phyloP scores from a whole-genome alignment of 2,888 invertebrate genomes.

The Cantharis lateralis region DNA sequence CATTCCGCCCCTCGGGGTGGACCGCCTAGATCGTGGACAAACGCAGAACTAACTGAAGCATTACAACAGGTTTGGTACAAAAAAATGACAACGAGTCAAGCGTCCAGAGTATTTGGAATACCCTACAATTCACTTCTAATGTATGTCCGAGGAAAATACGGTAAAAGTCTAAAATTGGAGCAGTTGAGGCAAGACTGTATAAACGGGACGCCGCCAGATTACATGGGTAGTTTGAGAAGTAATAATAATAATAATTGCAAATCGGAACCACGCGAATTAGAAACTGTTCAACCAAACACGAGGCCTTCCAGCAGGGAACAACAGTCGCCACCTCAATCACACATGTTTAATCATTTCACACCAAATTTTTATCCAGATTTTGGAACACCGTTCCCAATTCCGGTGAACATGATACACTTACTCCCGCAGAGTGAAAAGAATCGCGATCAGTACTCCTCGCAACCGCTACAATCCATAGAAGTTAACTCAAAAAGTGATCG shows the following conservation, averaged over 20 bases:
- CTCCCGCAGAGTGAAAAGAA: constrained; percentile 80
- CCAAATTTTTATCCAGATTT: constrained; percentile 86
- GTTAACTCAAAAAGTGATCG: constrained; percentile 57
- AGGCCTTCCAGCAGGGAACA: constrained; percentile 70
- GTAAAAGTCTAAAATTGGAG: constrained; percentile 88
- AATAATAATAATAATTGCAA: constrained; percentile 64
- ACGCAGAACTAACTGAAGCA: constrained; percentile 87
- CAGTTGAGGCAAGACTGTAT: constrained; percentile 88
- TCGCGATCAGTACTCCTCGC: constrained; percentile 64
- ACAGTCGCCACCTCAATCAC: constrained; percentile 56
- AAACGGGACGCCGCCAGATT: constrained; percentile 64
- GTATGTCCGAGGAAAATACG: constrained; percentile 92
- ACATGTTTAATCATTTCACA: constrained; percentile 77
- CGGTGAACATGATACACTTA: constrained; percentile 83
- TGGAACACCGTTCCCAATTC: constrained; percentile 77
- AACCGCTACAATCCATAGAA: constrained; percentile 52
- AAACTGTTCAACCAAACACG: constrained; percentile 50
- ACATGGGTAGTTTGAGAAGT: constrained; percentile 19
- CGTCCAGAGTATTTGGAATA: constrained; percentile 87
- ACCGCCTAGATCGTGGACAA: constrained; percentile 90
- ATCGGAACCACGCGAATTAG: constrained; percentile 49
- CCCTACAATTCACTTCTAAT: constrained; percentile 91
- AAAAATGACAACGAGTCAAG: constrained; percentile 92
- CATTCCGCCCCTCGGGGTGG: constrained; percentile 90
- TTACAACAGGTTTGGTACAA: constrained; percentile 95